Base-by-base conservation (phyloP, 2,888 invertebrate genomes). In the Penaeus monodon region DNA sequence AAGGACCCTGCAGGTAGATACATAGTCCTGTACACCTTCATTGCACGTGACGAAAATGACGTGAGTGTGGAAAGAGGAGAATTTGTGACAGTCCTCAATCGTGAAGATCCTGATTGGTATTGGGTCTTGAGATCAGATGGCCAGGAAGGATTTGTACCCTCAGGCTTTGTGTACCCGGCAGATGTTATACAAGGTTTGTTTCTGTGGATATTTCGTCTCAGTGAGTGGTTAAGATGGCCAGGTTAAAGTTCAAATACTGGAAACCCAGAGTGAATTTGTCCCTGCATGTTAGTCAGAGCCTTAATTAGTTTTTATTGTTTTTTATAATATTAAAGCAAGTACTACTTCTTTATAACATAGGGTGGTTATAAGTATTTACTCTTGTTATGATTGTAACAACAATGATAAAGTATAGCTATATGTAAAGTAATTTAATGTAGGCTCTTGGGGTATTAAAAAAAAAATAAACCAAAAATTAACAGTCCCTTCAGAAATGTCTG, bases 21-120 rank as follows among this genome's bases (percentile, higher is more conserved):
- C 92, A 97, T 98, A 90, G 98, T 98, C 0, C 93, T 98, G 27
- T 98, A 98, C 93, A 97, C 97, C 0, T 98, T 98, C 92, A 96
- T 96, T 68, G 98, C 98, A 0, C 93, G 97, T 65, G 97, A 98
- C 92, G 98, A 98, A 92, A 98, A 98, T 91, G 98, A 98, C 92
- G 96, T 98, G 0, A 97, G 96, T 68, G 98, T 98, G 1, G 97
- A 97, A 91, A 94, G 97, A 79, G 98, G 98, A 0, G 98, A 98
- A 92, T 97, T 98, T 93, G 97, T 98, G n/a, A 98, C 98, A 87
- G 97, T 98, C 24, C 93, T 98, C 22, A 98, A 98, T 93, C 94
- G 97, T 91, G 98, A 98, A 92, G 98, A 98, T 93, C 96, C 97
- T 0, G 98, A 98, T 92, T 98, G 98, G 98, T 98, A 96, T 92